Percentiles rank a stretch among this genome's conserved stretches.
Conservation (phyloP, 2,888 invertebrate species). For the Apocheima hispidaria region DNA sequence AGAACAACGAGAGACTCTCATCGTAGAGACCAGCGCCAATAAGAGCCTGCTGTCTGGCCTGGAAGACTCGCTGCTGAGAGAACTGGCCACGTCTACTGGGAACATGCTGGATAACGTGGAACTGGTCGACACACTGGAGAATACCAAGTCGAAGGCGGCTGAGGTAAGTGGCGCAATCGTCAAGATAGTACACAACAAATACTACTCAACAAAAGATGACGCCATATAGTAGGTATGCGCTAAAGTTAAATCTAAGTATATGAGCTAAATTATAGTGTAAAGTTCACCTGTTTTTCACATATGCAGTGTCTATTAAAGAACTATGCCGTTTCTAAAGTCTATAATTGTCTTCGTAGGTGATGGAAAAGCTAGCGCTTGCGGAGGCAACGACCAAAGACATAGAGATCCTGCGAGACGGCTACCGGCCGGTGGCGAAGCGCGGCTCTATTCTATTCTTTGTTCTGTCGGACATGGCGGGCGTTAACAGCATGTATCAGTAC, state of each 20-base stretch:
- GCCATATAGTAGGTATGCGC: no score
- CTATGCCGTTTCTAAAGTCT: no score
- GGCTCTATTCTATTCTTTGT: conserved; percentile 97
- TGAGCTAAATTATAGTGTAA: no score
- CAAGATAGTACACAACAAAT: background rate
- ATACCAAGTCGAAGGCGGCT: conserved; percentile 94
- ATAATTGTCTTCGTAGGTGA: conserved; percentile 75
- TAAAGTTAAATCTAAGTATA: no score
- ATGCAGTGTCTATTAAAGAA: no score
- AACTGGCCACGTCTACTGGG: conserved; percentile 94
- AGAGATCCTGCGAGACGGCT: conserved; percentile 93
- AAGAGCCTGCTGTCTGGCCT: conserved; percentile 93
- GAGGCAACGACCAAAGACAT: conserved; percentile 92
- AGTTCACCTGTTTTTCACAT: no score
- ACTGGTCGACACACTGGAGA: conserved; percentile 93
- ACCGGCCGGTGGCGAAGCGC: conserved; percentile 93
- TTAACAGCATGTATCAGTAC: conserved; percentile 97
- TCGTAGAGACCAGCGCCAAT: conserved; percentile 94
- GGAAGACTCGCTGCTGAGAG: conserved; percentile 94
- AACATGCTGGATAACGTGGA: conserved; percentile 97
- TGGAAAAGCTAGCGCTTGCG: conserved; percentile 91
- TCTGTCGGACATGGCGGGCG: conserved; percentile 94
- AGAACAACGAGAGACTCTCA: conserved; percentile 93
- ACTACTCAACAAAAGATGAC: no score
- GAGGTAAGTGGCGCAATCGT: conserved; percentile 84